Base-by-base conservation (phyloP, 2,888 invertebrate species). In the Criorhina ranunculi region DNA sequence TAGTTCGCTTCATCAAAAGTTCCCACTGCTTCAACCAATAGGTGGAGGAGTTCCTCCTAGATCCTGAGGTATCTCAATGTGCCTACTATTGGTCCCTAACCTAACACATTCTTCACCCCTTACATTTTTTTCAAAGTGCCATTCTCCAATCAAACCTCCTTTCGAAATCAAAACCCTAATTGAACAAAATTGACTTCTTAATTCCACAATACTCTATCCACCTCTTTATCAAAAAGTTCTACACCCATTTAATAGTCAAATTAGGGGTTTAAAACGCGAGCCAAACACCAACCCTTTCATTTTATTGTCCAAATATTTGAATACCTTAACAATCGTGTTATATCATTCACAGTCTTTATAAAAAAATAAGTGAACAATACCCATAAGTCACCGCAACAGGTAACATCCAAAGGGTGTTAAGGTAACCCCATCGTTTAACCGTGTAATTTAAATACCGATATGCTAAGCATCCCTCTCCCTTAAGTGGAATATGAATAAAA, bases 381-480 rank as follows among this genome's bases (percentile, higher is more conserved):
- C 17, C 29, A n/a, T n/a, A 17, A 57, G 19, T 12, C 6, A 11
- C 15, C 33, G 46, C 83, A 78, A 78, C 73, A 83, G 53, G 83
- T 67, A 66, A 12, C 53, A 53, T n/a, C 35, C 55, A 69, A 76
- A 77, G 62, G n/a, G n/a, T n/a, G n/a, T n/a, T n/a, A n/a, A n/a
- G 73, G 73, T 70, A 37, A 59, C n/a, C 31, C 66, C 31, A 67
- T 19, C 62, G 33, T 31, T 55, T 55, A 75, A 85, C 62, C 80
- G 40, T 85, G 64, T 85, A 85, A 85, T 85, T 85, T 85, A 76
- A 85, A 85, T 80, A 85, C 76, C 37, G 80, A 85, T 85, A 85
- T 85, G 85, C 80, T 85, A 85, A 85, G 69, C 53, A 70, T 35
- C 59, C 57, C 82, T 78, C 69, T 78, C 51, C 83, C 83, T 83